Base-by-base conservation (phyloP, 2,113 vertebrate species). In the Pogonocichla stellata region DNA sequence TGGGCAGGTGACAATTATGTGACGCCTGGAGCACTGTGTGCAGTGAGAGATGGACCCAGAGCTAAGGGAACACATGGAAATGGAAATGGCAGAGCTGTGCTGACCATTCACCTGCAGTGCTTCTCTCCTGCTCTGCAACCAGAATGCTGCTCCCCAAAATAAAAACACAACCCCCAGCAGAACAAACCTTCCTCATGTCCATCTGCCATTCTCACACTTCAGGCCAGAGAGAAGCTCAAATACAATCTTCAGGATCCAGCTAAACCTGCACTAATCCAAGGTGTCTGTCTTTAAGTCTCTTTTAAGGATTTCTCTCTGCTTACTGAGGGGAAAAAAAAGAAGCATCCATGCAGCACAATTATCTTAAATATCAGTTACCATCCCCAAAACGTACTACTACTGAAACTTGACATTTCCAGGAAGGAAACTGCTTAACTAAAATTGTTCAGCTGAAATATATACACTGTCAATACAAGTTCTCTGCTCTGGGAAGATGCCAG, bases 381-480 rank as follows among this genome's bases (percentile, higher is more conserved):
- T 26, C 33, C 65, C 33, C 65, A 64, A 75, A 93, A 92, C 2
- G 2, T 24, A 70, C 62, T 80, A 38, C 71, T 56, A 25, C 60
- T 64, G 54, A 81, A 94, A 81, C 20, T 26, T 57, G 58, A 57
- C 4, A 12, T 70, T 96, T 88, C 40, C 79, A 85, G 66, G 53
- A 85, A 64, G 80, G 85, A 93, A 92, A 75, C 11, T 50, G 48
- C 71, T 94, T 34, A n/a, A 85, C 72, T 28, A 67, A 86, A 89
- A 91, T 48, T 3, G 2, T 56, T 84, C 72, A 62, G 60, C 69
- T 87, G 66, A 65, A 91, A 82, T 50, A 43, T 6, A 65, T 53
- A 45, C 9, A 58, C 33, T 51, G 57, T 22, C 51, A 70, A 38
- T 70, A n/a, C 3, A 23, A 38, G n/a, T 9, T 28, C 58, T 38